These are phyloP conservation scores for Tyrophagus putrescentiae DNA, from an alignment of 1,140 invertebrate genomes.

Conservation along the genomic window DNA sequence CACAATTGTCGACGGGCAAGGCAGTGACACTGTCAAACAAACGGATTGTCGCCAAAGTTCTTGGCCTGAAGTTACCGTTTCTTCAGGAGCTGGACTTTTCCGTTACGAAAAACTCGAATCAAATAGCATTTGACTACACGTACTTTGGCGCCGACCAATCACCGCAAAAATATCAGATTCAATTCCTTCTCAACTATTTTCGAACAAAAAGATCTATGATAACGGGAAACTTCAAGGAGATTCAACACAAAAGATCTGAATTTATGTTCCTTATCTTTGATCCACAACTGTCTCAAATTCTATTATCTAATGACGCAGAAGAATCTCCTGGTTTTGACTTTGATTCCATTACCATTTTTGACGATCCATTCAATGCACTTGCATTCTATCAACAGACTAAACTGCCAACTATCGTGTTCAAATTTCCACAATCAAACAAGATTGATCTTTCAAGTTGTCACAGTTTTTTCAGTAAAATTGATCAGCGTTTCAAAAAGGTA, in stretches of 20 bases:
- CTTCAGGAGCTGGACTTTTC: not conserved
- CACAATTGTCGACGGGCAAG: too few species aligned
- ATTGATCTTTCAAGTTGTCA: not conserved
- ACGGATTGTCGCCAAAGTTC: not conserved
- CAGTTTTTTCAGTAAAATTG: not conserved
- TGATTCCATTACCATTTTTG: not conserved
- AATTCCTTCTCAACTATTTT: not conserved
- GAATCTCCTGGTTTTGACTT: not conserved
- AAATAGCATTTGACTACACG: not conserved
- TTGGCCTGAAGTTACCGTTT: not conserved
- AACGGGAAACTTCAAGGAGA: not conserved
- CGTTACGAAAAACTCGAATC: not conserved
- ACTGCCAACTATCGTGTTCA: slow-evolving; percentile 4
- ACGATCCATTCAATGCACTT: slow-evolving; percentile 10
- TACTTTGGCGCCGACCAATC: not conserved
- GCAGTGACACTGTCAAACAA: not conserved
- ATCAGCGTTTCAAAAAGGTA: not conserved
- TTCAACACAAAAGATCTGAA: not conserved
- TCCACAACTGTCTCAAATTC: too few species aligned
- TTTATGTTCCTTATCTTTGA: slow-evolving; percentile 10
- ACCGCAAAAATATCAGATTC: not conserved
- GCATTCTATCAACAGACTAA: slow-evolving; percentile 18
- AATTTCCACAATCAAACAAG: not conserved
- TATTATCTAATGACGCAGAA: too few species aligned
- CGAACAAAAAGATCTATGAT: not conserved